A percentile compares a stretch with the other conserved stretches of the same genome.
Conservation (phyloP, 2,797 vertebrate species). For the Nannoperca obscura region DNA sequence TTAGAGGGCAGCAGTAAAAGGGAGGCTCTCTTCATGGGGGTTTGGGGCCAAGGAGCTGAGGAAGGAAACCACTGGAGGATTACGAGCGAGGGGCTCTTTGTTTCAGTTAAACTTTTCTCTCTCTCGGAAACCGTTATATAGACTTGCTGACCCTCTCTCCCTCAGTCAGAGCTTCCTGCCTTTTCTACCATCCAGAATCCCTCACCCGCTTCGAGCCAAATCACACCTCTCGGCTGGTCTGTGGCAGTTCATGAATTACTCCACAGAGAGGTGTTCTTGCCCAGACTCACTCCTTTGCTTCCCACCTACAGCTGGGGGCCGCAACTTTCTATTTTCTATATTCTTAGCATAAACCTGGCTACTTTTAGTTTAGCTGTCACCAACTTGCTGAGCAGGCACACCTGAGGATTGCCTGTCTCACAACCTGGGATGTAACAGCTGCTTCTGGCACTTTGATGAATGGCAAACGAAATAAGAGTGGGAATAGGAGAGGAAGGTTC, state of each 20-base stretch:
- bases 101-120: conserved; percentile 79
- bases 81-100: conserved; percentile 72
- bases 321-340: conserved; percentile 31
- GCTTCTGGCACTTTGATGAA: conserved; percentile 68
- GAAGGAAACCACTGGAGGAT: conserved; percentile 82
- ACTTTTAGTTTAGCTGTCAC: conserved; percentile 51
- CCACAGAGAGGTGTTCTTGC: conserved; percentile 61
- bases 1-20: conserved; percentile 63
- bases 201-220: conserved; percentile 51
- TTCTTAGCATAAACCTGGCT: conserved; percentile 39
- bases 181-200: conserved; percentile 65
- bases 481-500: conserved; percentile 58
- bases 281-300: conserved; percentile 60
- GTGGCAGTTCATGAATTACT: conserved; percentile 63
- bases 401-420: conserved; percentile 66
- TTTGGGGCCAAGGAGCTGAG: conserved; percentile 67
- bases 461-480: conserved; percentile 61
- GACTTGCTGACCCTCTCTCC: conserved; percentile 73
- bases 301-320: conserved; percentile 37
- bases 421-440: conserved; percentile 46
- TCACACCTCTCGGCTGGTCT: conserved; percentile 59
- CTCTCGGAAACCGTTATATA: conserved; percentile 74
- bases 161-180: conserved; percentile 72
- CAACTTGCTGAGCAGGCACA: conserved; percentile 69
- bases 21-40: conserved; percentile 66